Conservation (phyloP, 1,140 invertebrate species). For the Berghia stephanieae region DNA sequence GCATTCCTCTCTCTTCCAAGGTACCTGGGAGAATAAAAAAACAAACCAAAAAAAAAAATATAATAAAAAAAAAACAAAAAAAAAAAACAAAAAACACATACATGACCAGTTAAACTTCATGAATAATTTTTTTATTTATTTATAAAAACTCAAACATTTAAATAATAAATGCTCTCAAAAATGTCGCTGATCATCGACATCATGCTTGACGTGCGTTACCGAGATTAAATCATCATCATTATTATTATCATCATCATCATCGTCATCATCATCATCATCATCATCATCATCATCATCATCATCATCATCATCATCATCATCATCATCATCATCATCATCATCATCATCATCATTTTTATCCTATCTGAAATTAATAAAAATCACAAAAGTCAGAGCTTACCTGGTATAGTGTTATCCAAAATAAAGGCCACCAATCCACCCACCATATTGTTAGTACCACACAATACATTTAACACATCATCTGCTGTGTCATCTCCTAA, state of each 20-base stretch:
- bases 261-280: background rate
- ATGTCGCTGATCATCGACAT: too few relatives aligned
- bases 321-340: background rate
- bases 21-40: constrained; percentile 22
- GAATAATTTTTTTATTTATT: too few relatives aligned
- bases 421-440: constrained; percentile 63
- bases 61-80: background rate
- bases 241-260: background rate
- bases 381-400: too few relatives aligned
- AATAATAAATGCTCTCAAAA: too few relatives aligned
- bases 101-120: background rate
- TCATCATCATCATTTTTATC: background rate
- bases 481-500: constrained; percentile 41
- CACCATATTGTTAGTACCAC: constrained; percentile 63
- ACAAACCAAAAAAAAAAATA: background rate
- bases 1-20: constrained; percentile 30
- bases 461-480: constrained; percentile 40
- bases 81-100: too few relatives aligned
- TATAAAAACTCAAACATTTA: too few relatives aligned
- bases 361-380: background rate
- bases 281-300: background rate
- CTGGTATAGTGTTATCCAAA: constrained; percentile 65
- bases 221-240: background rate
- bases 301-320: background rate
- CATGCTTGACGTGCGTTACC: too few relatives aligned